Evolutionary conservation across 2,797 vertebrate genomes (phyloP).

Genomic region (Enoplosus armatus): DNA sequence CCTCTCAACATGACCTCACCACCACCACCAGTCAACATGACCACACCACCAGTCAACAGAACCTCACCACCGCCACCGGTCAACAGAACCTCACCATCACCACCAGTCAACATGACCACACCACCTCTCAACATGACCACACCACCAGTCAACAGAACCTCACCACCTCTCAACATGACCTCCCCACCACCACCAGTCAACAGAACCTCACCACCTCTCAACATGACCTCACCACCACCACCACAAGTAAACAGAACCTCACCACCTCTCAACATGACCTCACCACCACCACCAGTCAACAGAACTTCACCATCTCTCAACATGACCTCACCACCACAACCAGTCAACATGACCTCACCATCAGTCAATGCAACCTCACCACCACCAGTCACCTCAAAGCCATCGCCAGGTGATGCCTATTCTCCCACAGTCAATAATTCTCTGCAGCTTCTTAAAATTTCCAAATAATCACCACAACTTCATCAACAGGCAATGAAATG

Average conservation of each 20-base stretch:
- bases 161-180: background rate
- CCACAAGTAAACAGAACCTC: background rate
- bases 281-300: background rate
- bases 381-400: too few species aligned
- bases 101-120: background rate
- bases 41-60: rapidly evolving
- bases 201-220: background rate
- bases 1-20: background rate
- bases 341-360: background rate
- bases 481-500: background rate
- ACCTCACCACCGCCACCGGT: background rate
- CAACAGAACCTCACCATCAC: background rate
- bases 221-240: background rate
- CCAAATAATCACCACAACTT: too few species aligned
- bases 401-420: background rate
- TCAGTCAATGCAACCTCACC: background rate
- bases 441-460: too few species aligned
- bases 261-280: rapidly evolving
- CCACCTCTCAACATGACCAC: background rate
- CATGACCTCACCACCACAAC: background rate
- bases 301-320: background rate
- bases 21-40: background rate
- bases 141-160: background rate
- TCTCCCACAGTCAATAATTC: background rate
- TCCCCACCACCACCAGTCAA: background rate